Evolutionary conservation across 2,888 invertebrate genomes (phyloP).

Genomic region (Itoplectis maculator): DNA sequence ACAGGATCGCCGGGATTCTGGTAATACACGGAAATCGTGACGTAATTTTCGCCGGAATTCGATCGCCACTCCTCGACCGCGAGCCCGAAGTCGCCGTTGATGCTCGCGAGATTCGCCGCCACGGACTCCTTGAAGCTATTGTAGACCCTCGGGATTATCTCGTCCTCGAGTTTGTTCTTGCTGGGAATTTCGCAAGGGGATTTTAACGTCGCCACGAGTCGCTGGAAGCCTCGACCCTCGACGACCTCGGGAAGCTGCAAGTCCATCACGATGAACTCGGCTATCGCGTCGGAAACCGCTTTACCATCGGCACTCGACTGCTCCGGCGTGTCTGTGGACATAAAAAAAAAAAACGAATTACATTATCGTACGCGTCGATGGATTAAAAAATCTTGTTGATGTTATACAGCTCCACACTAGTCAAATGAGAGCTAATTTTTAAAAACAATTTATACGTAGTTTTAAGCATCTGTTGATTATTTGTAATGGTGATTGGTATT

Average conservation of each 20-base stretch:
- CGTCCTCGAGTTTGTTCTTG: constrained; percentile 84
- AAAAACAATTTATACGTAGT: too few species aligned
- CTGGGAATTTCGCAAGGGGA: constrained; percentile 85
- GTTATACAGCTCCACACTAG: too few species aligned
- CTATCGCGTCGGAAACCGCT: constrained; percentile 84
- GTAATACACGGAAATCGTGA: constrained; percentile 84
- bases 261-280: constrained; percentile 85
- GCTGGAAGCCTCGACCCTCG: constrained; percentile 85
- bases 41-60: constrained; percentile 81
- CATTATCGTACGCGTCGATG: too few species aligned
- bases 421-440: too few species aligned
- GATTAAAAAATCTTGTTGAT: too few species aligned
- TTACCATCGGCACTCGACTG: constrained; percentile 80
- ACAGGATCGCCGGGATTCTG: constrained; percentile 82
- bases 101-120: constrained; percentile 76
- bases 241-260: constrained; percentile 85
- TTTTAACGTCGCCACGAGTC: constrained; percentile 83
- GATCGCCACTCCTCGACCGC: constrained; percentile 85
- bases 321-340: constrained; percentile 79
- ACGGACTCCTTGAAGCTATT: constrained; percentile 83
- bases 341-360: constrained; percentile 57
- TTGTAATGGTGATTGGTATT: too few species aligned
- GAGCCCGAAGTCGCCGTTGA: constrained; percentile 81
- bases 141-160: constrained; percentile 85
- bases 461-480: too few species aligned